Base-by-base conservation (phyloP, 2,888 invertebrate species). In the Chloroclystis v-ata region DNA sequence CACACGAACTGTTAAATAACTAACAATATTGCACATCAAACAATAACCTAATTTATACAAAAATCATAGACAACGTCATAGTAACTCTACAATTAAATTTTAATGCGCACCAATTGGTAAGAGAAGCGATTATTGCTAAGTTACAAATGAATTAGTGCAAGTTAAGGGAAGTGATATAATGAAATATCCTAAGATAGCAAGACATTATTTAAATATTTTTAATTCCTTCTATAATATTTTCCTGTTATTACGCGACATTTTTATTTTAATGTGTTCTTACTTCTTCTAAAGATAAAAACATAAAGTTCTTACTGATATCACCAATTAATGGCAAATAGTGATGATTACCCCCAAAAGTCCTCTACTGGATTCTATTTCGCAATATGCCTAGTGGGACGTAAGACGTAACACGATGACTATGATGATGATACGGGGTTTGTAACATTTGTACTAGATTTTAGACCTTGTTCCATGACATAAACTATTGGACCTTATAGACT, bases 121-220 rank as follows among this genome's bases (percentile, higher is more conserved):
- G 60, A 65, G 61, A 59, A 44, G 47, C 28, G 40, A 54, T 75
- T 78, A 78, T 75, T 77, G 74, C 76, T 78, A 79, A 63, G 52
- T 65, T 71, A 78, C 65, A 75, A 74, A 69, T 59, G 64, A 76
- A n/a, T n/a, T 69, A 76, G 82, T 82, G 82, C 82, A 82, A 81
- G 80, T 80, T 82, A 32, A 82, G 74, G 79, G 79, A 82, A 81
- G 81, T 16, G 82, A 81, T 73, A 52, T 42, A n/a, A 35, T 43
- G 56, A 71, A 69, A 16, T 62, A 69, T 56, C 52, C 58, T 61
- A 20, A 20, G 16, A 20, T 33, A 20, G 10, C 6, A 16, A 33
- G 6, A 20, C n/a, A 6, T 8, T n/a, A n/a, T n/a, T n/a, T n/a
- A n/a, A n/a, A n/a, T n/a, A n/a, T n/a, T n/a, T n/a, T n/a, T n/a